Percentiles rank a stretch among this genome's conserved stretches.
Evolutionary conservation across 2,888 invertebrate species (phyloP).

Genomic region (Drosophila pegasa): DNA sequence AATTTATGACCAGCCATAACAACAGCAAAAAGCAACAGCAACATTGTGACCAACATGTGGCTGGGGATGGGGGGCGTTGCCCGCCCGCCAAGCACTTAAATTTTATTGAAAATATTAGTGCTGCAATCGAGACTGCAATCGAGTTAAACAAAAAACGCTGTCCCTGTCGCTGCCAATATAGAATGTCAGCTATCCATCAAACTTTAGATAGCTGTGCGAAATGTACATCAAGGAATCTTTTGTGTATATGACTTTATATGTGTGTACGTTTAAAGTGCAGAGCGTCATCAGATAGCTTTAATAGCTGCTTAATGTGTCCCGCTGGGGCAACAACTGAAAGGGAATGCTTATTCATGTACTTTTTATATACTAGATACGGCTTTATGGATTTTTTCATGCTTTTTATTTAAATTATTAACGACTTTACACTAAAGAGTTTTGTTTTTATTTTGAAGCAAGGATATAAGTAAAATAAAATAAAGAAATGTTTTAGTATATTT

Average conservation of each 20-base stretch:
- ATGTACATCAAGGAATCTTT: neutral
- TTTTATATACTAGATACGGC: neutral
- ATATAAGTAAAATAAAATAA: no score
- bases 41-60: constrained; percentile 53
- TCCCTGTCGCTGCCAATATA: constrained; percentile 16
- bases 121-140: constrained; percentile 41
- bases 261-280: neutral
- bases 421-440: no score
- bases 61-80: neutral
- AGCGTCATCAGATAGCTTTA: neutral
- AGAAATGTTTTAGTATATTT: no score
- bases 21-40: constrained; percentile 28
- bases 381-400: no score
- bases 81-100: constrained; percentile 41
- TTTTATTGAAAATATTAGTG: constrained; percentile 57
- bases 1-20: constrained; percentile 61
- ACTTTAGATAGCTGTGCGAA: neutral
- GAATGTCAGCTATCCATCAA: constrained; percentile 15
- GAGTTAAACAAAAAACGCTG: constrained; percentile 29
- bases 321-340: neutral
- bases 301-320: neutral
- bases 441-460: no score
- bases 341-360: neutral
- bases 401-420: no score
- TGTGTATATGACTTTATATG: neutral